Conservation (phyloP, 2,113 vertebrate species). For the Herpailurus yagouaroundi region DNA sequence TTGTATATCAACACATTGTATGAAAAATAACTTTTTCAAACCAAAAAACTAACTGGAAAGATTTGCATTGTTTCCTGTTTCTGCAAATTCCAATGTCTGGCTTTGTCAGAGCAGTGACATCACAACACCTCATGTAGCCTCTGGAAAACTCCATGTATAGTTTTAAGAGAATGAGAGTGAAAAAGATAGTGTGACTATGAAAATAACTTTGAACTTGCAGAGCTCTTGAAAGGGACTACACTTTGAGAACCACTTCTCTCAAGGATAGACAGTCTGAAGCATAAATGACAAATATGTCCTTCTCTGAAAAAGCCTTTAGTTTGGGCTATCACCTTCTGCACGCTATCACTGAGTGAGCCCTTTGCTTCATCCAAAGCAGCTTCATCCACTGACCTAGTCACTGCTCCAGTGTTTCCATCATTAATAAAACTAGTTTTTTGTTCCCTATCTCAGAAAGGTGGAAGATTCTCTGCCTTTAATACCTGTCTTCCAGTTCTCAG, state of each 20-base stretch:
- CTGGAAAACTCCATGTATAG: slow-evolving; percentile 12
- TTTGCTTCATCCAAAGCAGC: slow-evolving; percentile 53
- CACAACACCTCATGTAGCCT: not conserved
- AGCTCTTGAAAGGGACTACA: not conserved
- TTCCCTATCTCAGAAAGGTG: not conserved
- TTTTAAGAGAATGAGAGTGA: slow-evolving; percentile 20
- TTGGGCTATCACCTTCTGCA: slow-evolving; percentile 34
- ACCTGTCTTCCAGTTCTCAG: slow-evolving; percentile 26
- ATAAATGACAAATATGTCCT: not conserved
- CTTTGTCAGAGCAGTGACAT: slow-evolving; percentile 9
- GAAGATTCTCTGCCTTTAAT: slow-evolving; percentile 41
- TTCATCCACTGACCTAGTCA: slow-evolving; percentile 63
- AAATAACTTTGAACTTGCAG: not conserved
- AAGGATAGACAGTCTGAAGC: not conserved
- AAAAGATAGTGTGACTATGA: slow-evolving; percentile 25
- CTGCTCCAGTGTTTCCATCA: slow-evolving; percentile 60
- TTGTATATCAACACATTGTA: not conserved
- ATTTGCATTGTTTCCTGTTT: not conserved
- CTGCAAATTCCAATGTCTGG: not conserved
- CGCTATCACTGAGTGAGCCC: slow-evolving; percentile 49
- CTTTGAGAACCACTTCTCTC: not conserved
- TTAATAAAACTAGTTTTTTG: slow-evolving; percentile 50
- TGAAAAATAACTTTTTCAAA: slow-evolving; percentile 38
- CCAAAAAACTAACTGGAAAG: not conserved
- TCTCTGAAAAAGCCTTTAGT: slow-evolving; percentile 26